Conservation (phyloP, 1,140 invertebrate genomes). For the Drosophila nikananu region DNA sequence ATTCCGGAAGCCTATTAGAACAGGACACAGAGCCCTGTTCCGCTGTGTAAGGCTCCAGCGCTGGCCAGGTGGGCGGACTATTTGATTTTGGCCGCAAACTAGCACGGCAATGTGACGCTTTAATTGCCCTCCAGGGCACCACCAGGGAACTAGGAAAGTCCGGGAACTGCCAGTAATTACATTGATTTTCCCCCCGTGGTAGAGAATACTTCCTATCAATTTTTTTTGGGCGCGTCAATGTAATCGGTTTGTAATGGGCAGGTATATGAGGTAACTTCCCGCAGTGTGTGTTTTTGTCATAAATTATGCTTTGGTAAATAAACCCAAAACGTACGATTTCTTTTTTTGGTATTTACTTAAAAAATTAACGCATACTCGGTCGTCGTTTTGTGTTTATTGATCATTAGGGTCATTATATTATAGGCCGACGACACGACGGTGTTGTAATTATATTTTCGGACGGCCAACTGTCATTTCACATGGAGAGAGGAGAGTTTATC, state of each 20-base stretch:
- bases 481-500: constrained; percentile 65
- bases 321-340: constrained; percentile 42
- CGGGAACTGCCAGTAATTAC: constrained; percentile 60
- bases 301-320: constrained; percentile 74
- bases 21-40: not conserved
- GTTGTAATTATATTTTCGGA: constrained; percentile 49
- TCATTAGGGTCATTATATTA: constrained; percentile 74
- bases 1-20: not conserved
- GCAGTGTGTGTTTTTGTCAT: constrained; percentile 48
- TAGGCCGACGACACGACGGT: constrained; percentile 3
- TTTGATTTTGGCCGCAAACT: constrained; percentile 58
- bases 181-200: constrained; percentile 68
- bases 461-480: constrained; percentile 73
- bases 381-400: constrained; percentile 65
- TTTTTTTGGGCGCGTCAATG: constrained; percentile 67
- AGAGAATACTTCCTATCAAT: constrained; percentile 61
- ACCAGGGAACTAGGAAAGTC: not conserved
- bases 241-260: constrained; percentile 69
- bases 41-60: too few relatives aligned
- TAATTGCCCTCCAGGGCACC: constrained; percentile 51
- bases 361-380: constrained; percentile 72
- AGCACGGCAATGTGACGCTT: constrained; percentile 34
- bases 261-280: constrained; percentile 43
- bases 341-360: constrained; percentile 67
- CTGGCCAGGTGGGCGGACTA: not conserved